Conservation (phyloP, 2,888 invertebrate genomes). For the Chalcis sispes region DNA sequence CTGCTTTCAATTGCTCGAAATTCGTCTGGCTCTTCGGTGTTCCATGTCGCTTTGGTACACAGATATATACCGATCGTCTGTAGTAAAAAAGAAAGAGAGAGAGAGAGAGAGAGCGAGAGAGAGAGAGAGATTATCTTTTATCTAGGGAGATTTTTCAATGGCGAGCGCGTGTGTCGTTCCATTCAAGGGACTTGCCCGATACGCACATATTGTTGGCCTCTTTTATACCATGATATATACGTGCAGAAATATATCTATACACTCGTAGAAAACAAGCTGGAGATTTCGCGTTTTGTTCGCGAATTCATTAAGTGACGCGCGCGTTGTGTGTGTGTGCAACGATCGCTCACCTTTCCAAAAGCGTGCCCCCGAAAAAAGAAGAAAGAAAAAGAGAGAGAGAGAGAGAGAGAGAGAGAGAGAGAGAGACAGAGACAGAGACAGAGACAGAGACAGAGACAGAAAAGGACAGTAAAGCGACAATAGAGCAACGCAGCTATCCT, state of each 20-base stretch:
- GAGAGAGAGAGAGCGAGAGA: background rate
- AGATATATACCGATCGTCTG: background rate
- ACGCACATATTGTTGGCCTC: constrained; percentile 11
- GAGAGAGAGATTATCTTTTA: constrained; percentile 41
- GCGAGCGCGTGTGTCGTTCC: background rate
- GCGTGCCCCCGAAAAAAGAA: too few relatives aligned
- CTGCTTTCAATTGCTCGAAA: constrained; percentile 30
- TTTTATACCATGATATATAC: background rate
- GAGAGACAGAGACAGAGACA: too few relatives aligned
- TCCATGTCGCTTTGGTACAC: background rate
- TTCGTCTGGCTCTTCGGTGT: constrained; percentile 15
- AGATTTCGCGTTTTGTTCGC: constrained; percentile 13
- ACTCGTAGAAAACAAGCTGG: too few relatives aligned
- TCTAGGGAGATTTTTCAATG: constrained; percentile 28
- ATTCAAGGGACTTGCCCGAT: background rate
- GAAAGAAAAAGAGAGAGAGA: too few relatives aligned
- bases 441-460: too few relatives aligned
- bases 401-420: too few relatives aligned
- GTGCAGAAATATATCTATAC: too few relatives aligned
- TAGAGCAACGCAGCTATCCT: too few relatives aligned
- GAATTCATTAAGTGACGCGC: constrained; percentile 23
- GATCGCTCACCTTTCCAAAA: too few relatives aligned
- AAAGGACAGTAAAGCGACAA: too few relatives aligned
- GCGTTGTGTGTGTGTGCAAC: background rate
- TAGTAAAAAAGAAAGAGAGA: too few relatives aligned